phyloP scores from a whole-genome alignment of 2,888 invertebrate genomes.

The Ernsta delagoae region DNA sequence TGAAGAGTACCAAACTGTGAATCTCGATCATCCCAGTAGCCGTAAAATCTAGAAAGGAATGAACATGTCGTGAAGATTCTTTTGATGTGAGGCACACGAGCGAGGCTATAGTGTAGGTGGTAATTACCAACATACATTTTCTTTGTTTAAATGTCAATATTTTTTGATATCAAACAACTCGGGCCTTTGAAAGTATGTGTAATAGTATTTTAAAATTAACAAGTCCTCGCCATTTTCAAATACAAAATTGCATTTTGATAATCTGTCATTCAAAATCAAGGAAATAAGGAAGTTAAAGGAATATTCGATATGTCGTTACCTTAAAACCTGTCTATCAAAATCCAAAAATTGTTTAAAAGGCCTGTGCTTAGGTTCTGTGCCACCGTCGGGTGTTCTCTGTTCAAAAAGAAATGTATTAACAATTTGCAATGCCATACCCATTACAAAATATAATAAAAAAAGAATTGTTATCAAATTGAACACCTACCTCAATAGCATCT shows the following conservation, averaged over 20 bases:
- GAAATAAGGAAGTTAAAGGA: background rate
- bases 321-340: conserved; percentile 89
- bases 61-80: background rate
- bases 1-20: conserved; percentile 91
- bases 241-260: too few relatives aligned
- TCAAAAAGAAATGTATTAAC: conserved; percentile 44
- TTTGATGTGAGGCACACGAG: background rate
- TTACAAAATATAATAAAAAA: too few relatives aligned
- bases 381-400: conserved; percentile 61
- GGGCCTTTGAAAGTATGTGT: too few relatives aligned
- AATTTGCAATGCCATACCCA: too few relatives aligned
- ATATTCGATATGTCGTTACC: conserved; percentile 50
- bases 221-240: too few relatives aligned
- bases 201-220: too few relatives aligned
- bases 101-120: background rate
- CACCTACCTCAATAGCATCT: conserved; percentile 66
- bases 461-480: too few relatives aligned
- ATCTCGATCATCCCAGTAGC: conserved; percentile 95
- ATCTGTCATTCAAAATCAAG: too few relatives aligned
- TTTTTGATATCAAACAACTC: too few relatives aligned
- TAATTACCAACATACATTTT: background rate
- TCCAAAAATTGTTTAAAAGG: conserved; percentile 92
- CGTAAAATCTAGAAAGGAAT: conserved; percentile 87
- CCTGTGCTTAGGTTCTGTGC: conserved; percentile 79
- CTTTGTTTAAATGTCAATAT: too few relatives aligned